phyloP scores from a whole-genome alignment of 2,113 vertebrate species.

The Hystrix cristata region DNA sequence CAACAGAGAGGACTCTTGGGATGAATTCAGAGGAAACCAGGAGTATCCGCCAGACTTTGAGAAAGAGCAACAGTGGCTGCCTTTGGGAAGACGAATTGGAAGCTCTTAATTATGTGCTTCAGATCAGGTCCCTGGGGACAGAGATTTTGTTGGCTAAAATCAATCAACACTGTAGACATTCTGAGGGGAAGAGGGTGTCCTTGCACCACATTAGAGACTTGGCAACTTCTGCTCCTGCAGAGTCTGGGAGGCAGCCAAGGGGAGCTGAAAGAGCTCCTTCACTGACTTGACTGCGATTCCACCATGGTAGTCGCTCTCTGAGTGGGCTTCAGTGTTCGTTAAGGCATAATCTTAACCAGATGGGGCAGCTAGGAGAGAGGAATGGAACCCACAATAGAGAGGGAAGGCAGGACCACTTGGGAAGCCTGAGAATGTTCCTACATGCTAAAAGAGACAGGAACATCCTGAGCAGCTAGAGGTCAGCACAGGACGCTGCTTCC shows the following conservation, averaged over 20 bases:
- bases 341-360: not conserved
- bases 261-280: not conserved
- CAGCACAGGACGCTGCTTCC: not conserved
- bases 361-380: not conserved
- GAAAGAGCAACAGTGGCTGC: not conserved
- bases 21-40: not conserved
- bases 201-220: not conserved
- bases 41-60: not conserved
- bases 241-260: not conserved
- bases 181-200: not conserved
- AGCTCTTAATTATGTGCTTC: constrained; percentile 43
- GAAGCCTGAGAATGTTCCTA: not conserved
- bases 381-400: not conserved
- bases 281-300: not conserved
- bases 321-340: not conserved
- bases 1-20: not conserved
- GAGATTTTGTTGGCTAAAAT: constrained; percentile 38
- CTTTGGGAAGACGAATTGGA: constrained; percentile 26
- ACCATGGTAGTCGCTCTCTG: not conserved
- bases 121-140: not conserved
- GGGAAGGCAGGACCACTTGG: not conserved
- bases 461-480: not conserved
- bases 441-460: not conserved
- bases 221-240: not conserved
- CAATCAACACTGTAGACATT: not conserved